Evolutionary conservation across 2,797 vertebrate species (phyloP).

Genomic region (Brotula barbata): DNA sequence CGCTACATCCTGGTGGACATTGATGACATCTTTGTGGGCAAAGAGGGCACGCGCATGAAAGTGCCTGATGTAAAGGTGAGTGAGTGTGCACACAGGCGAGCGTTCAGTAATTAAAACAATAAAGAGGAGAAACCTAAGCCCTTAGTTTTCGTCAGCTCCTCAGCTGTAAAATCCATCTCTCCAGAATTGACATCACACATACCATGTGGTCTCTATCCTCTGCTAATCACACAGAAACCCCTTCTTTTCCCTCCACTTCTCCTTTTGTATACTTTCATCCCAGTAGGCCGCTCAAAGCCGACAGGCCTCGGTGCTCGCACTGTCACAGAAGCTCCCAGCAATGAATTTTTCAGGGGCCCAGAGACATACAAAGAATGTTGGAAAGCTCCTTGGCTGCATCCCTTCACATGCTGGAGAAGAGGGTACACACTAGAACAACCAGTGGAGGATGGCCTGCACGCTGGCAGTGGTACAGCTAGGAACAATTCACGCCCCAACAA

Average conservation of each 20-base stretch:
- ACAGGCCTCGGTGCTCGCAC: constrained; percentile 69
- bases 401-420: constrained; percentile 58
- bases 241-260: constrained; percentile 60
- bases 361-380: constrained; percentile 70
- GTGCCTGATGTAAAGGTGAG: constrained; percentile 96
- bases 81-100: too few relatives aligned
- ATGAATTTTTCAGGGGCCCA: constrained; percentile 80
- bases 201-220: constrained; percentile 33
- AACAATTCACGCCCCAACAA: constrained; percentile 61
- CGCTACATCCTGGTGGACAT: constrained; percentile 97
- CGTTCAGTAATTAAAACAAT: too few relatives aligned
- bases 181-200: constrained; percentile 44
- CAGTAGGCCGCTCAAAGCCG: constrained; percentile 73
- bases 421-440: constrained; percentile 53
- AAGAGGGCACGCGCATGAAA: constrained; percentile 98
- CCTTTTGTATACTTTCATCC: constrained; percentile 62
- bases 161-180: constrained; percentile 23
- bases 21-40: constrained; percentile 98
- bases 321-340: constrained; percentile 70
- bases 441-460: constrained; percentile 51
- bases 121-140: constrained; percentile 5
- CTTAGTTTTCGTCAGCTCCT: constrained; percentile 27
- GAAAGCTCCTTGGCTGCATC: constrained; percentile 64
- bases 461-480: constrained; percentile 51
- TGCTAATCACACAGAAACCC: constrained; percentile 63